phyloP scores from a whole-genome alignment of 2,797 vertebrate genomes.

The Chrosomus eos region DNA sequence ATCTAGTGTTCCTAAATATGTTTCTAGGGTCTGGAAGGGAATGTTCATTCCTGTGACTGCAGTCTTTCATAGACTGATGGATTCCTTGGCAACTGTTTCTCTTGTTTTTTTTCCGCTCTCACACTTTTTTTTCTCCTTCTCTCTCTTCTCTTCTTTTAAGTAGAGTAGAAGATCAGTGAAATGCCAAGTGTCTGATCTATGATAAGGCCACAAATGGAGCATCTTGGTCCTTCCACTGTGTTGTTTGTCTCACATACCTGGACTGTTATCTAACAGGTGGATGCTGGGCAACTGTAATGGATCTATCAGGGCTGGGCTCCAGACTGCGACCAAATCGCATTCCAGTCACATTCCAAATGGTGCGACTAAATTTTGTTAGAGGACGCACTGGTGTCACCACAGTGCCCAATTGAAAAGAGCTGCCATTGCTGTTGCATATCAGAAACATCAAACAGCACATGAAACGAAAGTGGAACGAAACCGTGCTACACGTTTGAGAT shows the following conservation, averaged over 20 bases:
- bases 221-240: background rate
- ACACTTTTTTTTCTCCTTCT: conserved; percentile 33
- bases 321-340: background rate
- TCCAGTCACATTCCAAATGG: too few relatives aligned
- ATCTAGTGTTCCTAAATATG: conserved; percentile 57
- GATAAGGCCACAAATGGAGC: conserved; percentile 57
- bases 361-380: too few relatives aligned
- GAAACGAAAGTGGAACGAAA: too few relatives aligned
- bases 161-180: conserved; percentile 63
- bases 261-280: conserved; percentile 35
- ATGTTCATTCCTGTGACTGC: conserved; percentile 49
- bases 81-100: conserved; percentile 61
- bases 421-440: too few relatives aligned
- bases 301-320: background rate
- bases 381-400: too few relatives aligned
- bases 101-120: conserved; percentile 22
- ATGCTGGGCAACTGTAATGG: conserved; percentile 17
- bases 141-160: conserved; percentile 60
- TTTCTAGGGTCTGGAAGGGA: conserved; percentile 49
- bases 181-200: conserved; percentile 66
- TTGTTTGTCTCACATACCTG: conserved; percentile 34
- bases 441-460: too few relatives aligned
- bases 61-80: conserved; percentile 51
- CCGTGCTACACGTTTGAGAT: too few relatives aligned
- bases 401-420: too few relatives aligned